Evolutionary conservation across 2,113 vertebrate genomes (phyloP).

Genomic region (Turnix velox): DNA sequence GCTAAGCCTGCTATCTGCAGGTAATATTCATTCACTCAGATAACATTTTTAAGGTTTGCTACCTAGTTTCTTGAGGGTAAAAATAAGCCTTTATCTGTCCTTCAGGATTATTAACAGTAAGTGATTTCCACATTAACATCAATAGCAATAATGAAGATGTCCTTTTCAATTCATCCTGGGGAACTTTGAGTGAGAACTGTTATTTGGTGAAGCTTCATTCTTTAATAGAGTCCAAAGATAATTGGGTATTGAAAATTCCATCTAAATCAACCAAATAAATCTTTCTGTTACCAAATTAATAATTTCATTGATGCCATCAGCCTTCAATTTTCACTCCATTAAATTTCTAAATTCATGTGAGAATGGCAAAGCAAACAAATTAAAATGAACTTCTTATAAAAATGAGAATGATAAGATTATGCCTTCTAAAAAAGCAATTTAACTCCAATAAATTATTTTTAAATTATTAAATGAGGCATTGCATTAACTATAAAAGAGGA

Average conservation of each 20-base stretch:
- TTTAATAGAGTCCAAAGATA: conserved; percentile 68
- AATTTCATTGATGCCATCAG: conserved; percentile 72
- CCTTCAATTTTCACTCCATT: conserved; percentile 72
- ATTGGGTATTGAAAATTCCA: conserved; percentile 66
- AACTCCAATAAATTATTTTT: conserved; percentile 78
- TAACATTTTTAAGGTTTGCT: conserved; percentile 54
- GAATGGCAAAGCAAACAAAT: conserved; percentile 72
- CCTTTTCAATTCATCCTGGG: conserved; percentile 49
- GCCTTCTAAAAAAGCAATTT: conserved; percentile 76
- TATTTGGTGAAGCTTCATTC: conserved; percentile 51
- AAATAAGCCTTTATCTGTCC: conserved; percentile 57
- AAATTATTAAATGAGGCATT: conserved; percentile 73
- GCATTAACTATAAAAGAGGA: conserved; percentile 68
- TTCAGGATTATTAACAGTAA: conserved; percentile 59
- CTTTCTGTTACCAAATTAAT: conserved; percentile 73
- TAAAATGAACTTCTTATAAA: conserved; percentile 74
- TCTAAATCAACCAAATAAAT: conserved; percentile 74
- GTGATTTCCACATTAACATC: conserved; percentile 61
- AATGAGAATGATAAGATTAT: conserved; percentile 72
- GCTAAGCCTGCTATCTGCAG: conserved; percentile 37
- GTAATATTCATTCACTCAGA: conserved; percentile 42
- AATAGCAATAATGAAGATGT: conserved; percentile 67
- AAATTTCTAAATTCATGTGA: conserved; percentile 71
- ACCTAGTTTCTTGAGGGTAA: conserved; percentile 40
- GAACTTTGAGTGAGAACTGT: conserved; percentile 51